These are phyloP conservation scores for Agrotis puta DNA, from an alignment of 2,888 invertebrate genomes.

Conservation along the genomic window DNA sequence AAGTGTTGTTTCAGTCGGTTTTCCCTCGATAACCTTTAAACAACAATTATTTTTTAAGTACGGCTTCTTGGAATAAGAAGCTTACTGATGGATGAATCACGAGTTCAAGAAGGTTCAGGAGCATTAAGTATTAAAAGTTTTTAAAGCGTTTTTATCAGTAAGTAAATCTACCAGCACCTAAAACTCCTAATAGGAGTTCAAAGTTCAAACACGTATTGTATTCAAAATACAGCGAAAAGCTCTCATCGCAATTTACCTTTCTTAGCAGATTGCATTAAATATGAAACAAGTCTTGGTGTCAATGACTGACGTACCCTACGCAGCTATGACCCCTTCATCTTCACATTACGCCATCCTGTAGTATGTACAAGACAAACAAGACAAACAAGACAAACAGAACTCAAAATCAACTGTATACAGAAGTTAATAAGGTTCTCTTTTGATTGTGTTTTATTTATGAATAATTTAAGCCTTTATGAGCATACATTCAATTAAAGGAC, in stretches of 20 bases:
- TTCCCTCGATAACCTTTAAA: conserved; percentile 11
- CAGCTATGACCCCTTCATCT: conserved; percentile 75
- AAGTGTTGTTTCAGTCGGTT: conserved; percentile 24
- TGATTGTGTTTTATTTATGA: conserved; percentile 55
- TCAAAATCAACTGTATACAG: conserved; percentile 51
- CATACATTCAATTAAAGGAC: conserved; percentile 80
- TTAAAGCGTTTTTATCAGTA: conserved; percentile 8
- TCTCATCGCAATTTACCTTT: conserved; percentile 48
- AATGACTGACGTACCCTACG: conserved; percentile 70
- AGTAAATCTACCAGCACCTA: conserved; percentile 9
- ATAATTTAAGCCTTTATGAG: conserved; percentile 77
- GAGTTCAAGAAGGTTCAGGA: conserved; percentile 20
- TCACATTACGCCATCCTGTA: conserved; percentile 64
- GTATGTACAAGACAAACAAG: conserved; percentile 18
- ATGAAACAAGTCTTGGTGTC: conserved; percentile 65
- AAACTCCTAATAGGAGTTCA: conserved; percentile 25
- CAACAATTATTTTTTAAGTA: not conserved
- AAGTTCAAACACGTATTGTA: conserved; percentile 36
- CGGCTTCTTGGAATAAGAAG: not conserved
- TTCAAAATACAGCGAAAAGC: conserved; percentile 48
- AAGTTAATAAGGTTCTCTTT: conserved; percentile 65
- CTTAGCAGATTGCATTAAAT: conserved; percentile 44
- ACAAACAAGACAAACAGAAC: conserved; percentile 18
- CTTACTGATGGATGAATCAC: conserved; percentile 25
- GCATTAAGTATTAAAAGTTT: conserved; percentile 28